Conservation (phyloP, 2,113 vertebrate genomes). For the Hiodon tergisus region DNA sequence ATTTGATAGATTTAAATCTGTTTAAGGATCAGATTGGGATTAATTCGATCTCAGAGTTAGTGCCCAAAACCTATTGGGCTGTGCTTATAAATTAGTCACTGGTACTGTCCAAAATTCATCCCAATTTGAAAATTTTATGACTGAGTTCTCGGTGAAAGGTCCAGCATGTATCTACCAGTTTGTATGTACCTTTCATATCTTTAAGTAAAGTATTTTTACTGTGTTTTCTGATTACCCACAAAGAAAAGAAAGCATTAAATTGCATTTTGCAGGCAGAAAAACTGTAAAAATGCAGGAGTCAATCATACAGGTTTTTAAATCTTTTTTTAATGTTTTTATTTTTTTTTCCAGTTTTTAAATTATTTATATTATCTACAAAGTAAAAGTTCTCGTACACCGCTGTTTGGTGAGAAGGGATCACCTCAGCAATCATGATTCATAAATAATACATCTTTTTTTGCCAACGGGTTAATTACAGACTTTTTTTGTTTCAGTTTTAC, state of each 20-base stretch:
- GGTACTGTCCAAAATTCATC: too few relatives aligned
- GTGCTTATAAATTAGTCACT: too few relatives aligned
- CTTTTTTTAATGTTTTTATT: conserved; percentile 98
- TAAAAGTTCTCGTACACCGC: conserved; percentile 95
- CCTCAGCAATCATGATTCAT: conserved; percentile 89
- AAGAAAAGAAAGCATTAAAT: background rate
- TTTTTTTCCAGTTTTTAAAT: conserved; percentile 93
- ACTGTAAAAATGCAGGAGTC: conserved; percentile 16
- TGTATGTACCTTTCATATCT: conserved; percentile 4
- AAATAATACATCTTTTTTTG: conserved; percentile 93
- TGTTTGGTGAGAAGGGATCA: conserved; percentile 79
- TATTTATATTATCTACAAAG: conserved; percentile 99
- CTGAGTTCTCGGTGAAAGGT: too few relatives aligned
- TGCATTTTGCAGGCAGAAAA: background rate
- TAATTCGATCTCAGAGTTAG: too few relatives aligned
- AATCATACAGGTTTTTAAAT: conserved; percentile 94
- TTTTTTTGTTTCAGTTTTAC: conserved; percentile 71
- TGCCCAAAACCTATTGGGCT: too few relatives aligned
- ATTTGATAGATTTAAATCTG: background rate
- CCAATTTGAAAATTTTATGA: too few relatives aligned
- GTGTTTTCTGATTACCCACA: background rate
- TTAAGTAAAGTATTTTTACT: background rate
- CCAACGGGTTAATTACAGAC: conserved; percentile 72
- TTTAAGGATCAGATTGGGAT: background rate
- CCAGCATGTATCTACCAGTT: too few relatives aligned